These are phyloP conservation scores for Delia radicum DNA, from an alignment of 1,140 invertebrate genomes.

Conservation along the genomic window DNA sequence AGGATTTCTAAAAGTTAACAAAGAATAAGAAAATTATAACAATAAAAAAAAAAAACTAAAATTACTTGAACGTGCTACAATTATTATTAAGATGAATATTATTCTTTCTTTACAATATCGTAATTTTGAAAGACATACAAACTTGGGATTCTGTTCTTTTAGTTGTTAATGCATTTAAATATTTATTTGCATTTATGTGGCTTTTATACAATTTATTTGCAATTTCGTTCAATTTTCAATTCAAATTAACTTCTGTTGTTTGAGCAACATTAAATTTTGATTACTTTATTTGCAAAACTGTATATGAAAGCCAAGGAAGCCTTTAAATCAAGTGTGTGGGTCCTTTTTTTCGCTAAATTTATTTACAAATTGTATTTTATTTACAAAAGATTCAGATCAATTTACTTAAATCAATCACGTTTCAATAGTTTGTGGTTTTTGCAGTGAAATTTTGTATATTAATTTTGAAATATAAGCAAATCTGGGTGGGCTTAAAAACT, in stretches of 20 bases:
- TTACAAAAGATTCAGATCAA: not conserved
- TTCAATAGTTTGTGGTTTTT: slow-evolving; percentile 2
- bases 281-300: slow-evolving; percentile 7
- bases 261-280: slow-evolving; percentile 2
- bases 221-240: slow-evolving; percentile 21
- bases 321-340: not conserved
- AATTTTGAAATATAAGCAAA: too few species aligned
- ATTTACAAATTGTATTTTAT: not conserved
- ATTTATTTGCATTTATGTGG: slow-evolving; percentile 15
- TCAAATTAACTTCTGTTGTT: slow-evolving; percentile 23
- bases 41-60: slow-evolving; percentile 1
- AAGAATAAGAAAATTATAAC: not conserved
- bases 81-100: slow-evolving; percentile 16
- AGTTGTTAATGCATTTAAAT: not conserved
- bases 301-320: not conserved
- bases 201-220: slow-evolving; percentile 20
- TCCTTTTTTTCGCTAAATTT: not conserved
- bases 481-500: too few species aligned
- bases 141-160: not conserved
- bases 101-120: not conserved
- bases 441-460: too few species aligned
- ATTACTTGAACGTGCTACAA: slow-evolving; percentile 18
- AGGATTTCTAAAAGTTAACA: not conserved
- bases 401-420: slow-evolving; percentile 11
- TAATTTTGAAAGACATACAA: not conserved